Evolutionary conservation across 2,888 invertebrate species (phyloP), one percentile per base, ranked within the genome.

Genomic region (Aethes cnicana): DNA sequence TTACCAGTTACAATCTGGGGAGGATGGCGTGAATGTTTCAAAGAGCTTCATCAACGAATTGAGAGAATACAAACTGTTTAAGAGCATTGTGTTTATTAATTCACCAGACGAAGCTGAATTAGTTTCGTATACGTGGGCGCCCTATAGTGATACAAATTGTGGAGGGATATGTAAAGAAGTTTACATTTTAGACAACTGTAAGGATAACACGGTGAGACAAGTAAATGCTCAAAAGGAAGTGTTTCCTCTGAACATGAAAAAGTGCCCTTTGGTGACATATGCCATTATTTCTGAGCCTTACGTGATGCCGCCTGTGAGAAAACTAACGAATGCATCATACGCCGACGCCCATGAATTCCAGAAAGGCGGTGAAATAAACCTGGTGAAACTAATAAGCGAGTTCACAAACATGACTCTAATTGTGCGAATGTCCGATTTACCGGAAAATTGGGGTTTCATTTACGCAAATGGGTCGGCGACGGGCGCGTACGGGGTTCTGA

Each of bases 251-350:
- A 74, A 90, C 58, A 70, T 90, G 75, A 79, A 77, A 61, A 77
- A 81, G 9, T 90, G 90, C 54, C 88, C 90, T 18, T 66, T 90
- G 52, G 71, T 79, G 12, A 77, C 79, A n/a, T 84, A 82, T 50
- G 81, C 86, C 17, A 71, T 89, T 20, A 72, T 90, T 28, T 79
- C 88, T 7, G 90, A 90, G 57, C 90, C 90, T 1, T 90, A 90
- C 50, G 88, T 90, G 5, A 79, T 90, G 77, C 82, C 84, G 36
- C 85, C 90, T 2, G 58, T 66, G 25, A 61, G 59, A 48, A 84
- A 77, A 68, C 57, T 77, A 26, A 57, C 58, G 21, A 69, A 71
- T 53, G 56, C 70, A 42, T 52, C 50, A n/a, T 85, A 72, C 63
- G 54, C 74, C 49, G 84, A 90, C 42, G 71, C 73, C 5, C 83